Evolutionary conservation across 2,113 vertebrate species (phyloP).

Genomic region (Corythaixoides concolor): DNA sequence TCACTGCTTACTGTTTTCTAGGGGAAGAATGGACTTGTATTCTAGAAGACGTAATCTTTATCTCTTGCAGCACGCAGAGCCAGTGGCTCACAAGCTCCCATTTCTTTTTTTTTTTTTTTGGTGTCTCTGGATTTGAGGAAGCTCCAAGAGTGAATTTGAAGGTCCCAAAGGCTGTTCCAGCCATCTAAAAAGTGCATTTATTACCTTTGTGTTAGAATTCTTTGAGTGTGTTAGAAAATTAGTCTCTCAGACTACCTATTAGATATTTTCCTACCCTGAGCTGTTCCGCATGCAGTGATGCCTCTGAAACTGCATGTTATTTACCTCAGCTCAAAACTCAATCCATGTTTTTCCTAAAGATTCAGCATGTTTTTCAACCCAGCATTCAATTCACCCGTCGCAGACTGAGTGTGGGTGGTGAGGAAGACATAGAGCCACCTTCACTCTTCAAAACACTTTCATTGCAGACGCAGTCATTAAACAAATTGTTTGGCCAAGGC

Average conservation of each 20-base stretch:
- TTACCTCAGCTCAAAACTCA: background rate
- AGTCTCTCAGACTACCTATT: background rate
- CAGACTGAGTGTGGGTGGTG: background rate
- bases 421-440: slow-evolving; percentile 28
- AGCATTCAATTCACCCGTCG: background rate
- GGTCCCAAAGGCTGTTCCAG: background rate
- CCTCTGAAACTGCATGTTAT: background rate
- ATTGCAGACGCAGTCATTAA: background rate
- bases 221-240: background rate
- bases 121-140: background rate
- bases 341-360: background rate
- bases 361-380: slow-evolving; percentile 19
- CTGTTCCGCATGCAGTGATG: background rate
- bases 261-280: background rate
- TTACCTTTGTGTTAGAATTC: background rate
- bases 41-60: background rate
- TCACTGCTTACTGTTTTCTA: background rate
- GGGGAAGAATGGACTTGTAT: background rate
- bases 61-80: background rate
- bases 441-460: slow-evolving; percentile 3
- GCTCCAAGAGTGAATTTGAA: background rate
- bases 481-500: background rate
- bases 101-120: background rate
- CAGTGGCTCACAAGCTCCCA: rapidly evolving
- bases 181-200: background rate